Conservation (phyloP, 2,797 vertebrate species). For the Sphenodon punctatus region DNA sequence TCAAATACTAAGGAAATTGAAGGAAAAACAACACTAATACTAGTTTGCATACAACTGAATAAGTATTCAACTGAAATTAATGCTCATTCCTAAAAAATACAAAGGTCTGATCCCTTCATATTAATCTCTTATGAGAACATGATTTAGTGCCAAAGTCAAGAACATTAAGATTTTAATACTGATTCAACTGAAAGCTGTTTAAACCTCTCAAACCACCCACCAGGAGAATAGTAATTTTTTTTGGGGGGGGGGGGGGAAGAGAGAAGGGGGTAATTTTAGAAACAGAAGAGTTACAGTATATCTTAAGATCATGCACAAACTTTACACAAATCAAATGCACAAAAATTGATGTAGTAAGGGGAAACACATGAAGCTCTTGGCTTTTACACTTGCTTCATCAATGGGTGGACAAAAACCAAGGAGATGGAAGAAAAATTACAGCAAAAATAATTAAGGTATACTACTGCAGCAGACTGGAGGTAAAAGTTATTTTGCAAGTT, state of each 20-base stretch:
- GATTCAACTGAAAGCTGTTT: background rate
- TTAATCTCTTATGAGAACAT: no score
- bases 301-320: background rate
- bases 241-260: no score
- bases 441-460: background rate
- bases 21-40: background rate
- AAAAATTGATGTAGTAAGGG: no score
- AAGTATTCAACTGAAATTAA: background rate
- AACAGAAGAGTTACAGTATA: background rate
- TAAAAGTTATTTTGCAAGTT: background rate
- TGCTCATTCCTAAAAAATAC: background rate
- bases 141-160: background rate
- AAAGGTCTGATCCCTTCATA: no score
- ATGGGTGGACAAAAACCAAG: background rate
- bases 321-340: background rate
- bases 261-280: no score
- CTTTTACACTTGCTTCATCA: background rate
- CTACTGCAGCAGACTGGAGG: background rate
- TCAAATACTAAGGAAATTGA: slow-evolving; percentile 89
- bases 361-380: no score
- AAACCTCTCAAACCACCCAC: background rate
- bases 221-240: background rate
- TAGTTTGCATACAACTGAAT: background rate
- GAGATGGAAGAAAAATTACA: background rate
- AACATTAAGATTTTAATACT: background rate